Evolutionary conservation across 2,888 invertebrate species (phyloP), one percentile per base, ranked within the genome.

Genomic region (Melieria omissa): DNA sequence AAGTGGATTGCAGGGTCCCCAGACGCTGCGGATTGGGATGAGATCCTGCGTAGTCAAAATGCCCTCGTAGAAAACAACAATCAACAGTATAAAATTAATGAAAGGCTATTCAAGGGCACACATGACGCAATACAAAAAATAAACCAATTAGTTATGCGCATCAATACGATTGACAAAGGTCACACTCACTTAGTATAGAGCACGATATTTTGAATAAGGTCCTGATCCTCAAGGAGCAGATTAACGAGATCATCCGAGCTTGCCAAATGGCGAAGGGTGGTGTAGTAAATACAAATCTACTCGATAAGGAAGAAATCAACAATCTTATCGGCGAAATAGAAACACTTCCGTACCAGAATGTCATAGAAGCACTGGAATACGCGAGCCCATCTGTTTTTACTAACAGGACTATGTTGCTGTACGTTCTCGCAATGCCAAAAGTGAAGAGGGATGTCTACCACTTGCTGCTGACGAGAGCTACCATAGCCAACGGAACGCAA

Each of bases 281-380:
- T 42, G 46, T 75, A 1, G 46, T 72, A 1, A 75, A 73, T 42
- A 74, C 69, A 1, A 72, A 74, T 46, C 54, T 74, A 9, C 58
- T 74, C 10, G 58, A 71, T 10, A 10, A 42, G 12, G 52, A 69
- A n/a, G 74, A 73, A 65, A 68, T 74, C 16, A 41, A 49, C 12
- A 41, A 45, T 9, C 42, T 72, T 6, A 49, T 70, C 12, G 57
- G 57, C 0, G 73, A 74, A 44, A 16, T 72, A 0, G 72, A 76
- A 57, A 75, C 73, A 1, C 68, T 76, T 12, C 74, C 75, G 1
- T 75, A 74, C 29, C 42, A 12, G 4, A 76, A 78, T 29, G 72
- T 71, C 16, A 64, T 75, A 5, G 72, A 76, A 41, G 76, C 74
- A 3, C 62, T 76, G 0, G 64, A 64, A 49, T 64, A 64, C 49